A percentile compares a stretch with the other conserved stretches of the same genome.
Conservation (phyloP, 92 coral and sea anemone species). For the Phenganax marumi region DNA sequence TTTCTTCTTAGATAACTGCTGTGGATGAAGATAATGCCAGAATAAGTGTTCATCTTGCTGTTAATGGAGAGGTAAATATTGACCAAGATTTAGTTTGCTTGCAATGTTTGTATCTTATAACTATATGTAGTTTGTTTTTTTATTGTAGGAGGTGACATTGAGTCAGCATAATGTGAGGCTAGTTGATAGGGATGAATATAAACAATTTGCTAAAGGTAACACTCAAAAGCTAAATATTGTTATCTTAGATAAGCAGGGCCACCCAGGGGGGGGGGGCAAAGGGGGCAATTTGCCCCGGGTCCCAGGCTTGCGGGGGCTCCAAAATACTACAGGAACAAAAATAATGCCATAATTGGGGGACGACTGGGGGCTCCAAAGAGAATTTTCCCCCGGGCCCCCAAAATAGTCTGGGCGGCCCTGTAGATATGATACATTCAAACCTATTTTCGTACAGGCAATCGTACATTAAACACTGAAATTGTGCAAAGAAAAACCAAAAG, state of each 20-base stretch:
- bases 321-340: too few relatives aligned
- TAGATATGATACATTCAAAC: background rate
- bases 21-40: conserved; percentile 86
- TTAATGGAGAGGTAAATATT: conserved; percentile 74
- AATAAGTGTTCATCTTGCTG: conserved; percentile 69
- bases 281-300: too few relatives aligned
- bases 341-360: too few relatives aligned
- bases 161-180: conserved; percentile 80
- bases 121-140: background rate
- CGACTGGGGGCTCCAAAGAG: too few relatives aligned
- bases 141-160: conserved; percentile 73
- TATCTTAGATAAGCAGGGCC: background rate
- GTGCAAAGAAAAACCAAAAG: conserved; percentile 54
- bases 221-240: background rate
- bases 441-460: background rate
- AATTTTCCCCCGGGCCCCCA: too few relatives aligned
- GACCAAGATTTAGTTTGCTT: too few relatives aligned
- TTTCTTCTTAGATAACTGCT: conserved; percentile 68
- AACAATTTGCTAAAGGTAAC: conserved; percentile 65
- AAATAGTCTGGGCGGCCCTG: too few relatives aligned
- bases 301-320: too few relatives aligned
- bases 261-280: background rate
- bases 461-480: background rate
- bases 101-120: background rate
- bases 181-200: conserved; percentile 73